These are phyloP conservation scores for Bos javanicus DNA, from an alignment of 2,113 vertebrate species.

Conservation along the genomic window DNA sequence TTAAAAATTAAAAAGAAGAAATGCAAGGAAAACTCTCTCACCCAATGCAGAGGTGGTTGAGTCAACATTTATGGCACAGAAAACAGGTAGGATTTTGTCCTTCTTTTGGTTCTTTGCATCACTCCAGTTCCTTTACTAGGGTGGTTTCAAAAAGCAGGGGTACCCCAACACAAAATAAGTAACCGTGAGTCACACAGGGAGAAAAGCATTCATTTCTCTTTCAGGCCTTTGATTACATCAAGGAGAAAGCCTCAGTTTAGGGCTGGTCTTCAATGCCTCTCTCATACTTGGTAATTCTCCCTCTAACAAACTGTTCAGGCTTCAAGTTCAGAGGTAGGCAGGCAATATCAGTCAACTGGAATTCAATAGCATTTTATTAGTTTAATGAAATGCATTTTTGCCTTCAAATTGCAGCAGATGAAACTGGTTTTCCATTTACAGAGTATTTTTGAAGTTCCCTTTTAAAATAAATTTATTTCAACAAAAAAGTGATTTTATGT, in stretches of 20 bases:
- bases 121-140: background rate
- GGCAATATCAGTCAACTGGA: background rate
- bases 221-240: background rate
- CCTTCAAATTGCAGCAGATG: background rate
- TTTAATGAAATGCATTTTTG: conserved; percentile 3
- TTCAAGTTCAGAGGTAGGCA: background rate
- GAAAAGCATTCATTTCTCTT: background rate
- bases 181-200: background rate
- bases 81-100: background rate
- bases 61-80: background rate
- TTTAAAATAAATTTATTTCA: background rate
- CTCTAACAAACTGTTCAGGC: background rate
- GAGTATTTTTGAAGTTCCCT: background rate
- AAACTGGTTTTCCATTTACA: background rate
- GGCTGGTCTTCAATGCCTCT: background rate
- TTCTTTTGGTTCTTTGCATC: background rate
- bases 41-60: background rate
- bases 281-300: background rate
- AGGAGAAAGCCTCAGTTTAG: background rate
- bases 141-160: background rate
- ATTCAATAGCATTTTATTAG: background rate
- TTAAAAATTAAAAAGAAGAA: background rate
- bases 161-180: background rate
- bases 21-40: background rate
- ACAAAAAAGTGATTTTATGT: background rate